Percentiles rank a stretch among this genome's conserved stretches.
These are phyloP conservation scores for Triplophysa rosa DNA, from an alignment of 2,113 vertebrate species.

Conservation along the genomic window DNA sequence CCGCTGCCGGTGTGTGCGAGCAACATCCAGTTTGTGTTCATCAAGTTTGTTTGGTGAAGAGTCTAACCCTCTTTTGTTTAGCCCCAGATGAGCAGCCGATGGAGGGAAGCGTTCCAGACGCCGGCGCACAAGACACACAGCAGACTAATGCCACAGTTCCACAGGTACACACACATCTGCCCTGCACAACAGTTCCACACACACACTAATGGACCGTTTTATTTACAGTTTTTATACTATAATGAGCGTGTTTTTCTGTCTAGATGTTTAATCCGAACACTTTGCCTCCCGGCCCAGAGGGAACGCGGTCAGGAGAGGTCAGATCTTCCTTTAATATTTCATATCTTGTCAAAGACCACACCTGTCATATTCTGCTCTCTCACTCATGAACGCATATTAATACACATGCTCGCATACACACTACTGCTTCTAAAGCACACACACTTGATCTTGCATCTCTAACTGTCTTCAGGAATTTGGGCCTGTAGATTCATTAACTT, in stretches of 20 bases:
- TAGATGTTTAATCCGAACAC: constrained; percentile 78
- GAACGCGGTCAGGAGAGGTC: constrained; percentile 85
- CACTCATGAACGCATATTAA: constrained; percentile 42
- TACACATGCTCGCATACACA: neutral
- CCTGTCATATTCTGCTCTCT: constrained; percentile 40
- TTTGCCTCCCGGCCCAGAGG: constrained; percentile 76
- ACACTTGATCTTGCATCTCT: neutral
- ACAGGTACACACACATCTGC: constrained; percentile 60
- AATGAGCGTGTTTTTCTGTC: neutral
- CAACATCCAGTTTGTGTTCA: neutral
- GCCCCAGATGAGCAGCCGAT: constrained; percentile 77
- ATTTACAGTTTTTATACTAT: neutral
- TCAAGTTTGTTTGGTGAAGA: neutral
- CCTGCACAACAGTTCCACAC: too few relatives aligned
- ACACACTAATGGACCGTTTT: neutral
- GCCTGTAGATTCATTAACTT: neutral
- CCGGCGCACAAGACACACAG: constrained; percentile 58
- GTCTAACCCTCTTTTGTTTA: constrained; percentile 52
- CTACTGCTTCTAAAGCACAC: neutral
- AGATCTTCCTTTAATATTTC: constrained; percentile 33
- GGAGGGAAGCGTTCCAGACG: constrained; percentile 72
- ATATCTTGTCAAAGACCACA: neutral
- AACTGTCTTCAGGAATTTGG: neutral
- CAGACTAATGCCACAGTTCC: constrained; percentile 65
- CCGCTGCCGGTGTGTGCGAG: constrained; percentile 81